Conservation (phyloP, 2,113 vertebrate genomes). For the Daphoenositta chrysoptera region DNA sequence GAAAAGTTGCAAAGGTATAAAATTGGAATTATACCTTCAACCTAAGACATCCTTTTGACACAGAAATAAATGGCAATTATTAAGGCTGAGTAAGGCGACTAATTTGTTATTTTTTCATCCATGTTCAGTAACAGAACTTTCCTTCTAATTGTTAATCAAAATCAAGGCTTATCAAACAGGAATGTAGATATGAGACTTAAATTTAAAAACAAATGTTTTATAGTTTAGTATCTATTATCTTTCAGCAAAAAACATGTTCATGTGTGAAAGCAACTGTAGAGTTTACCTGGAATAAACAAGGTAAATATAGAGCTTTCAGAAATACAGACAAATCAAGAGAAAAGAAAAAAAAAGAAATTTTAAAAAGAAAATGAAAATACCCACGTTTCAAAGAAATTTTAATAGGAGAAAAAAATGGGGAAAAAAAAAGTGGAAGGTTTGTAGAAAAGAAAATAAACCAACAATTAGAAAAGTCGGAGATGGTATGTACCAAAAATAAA, state of each 20-base stretch:
- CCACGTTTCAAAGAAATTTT: not conserved
- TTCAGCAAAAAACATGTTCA: not conserved
- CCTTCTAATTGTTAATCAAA: not conserved
- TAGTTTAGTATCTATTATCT: not conserved
- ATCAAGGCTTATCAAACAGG: not conserved
- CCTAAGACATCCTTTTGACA: not conserved
- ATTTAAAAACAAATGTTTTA: not conserved
- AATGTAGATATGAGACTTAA: not conserved
- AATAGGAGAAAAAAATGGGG: not conserved
- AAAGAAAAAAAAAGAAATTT: not conserved
- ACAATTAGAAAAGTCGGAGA: not conserved
- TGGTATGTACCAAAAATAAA: not conserved
- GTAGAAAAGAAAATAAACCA: not conserved
- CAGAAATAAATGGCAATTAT: not conserved
- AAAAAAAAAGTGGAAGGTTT: not conserved
- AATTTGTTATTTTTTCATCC: not conserved
- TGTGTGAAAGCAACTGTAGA: not conserved
- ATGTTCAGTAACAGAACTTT: not conserved
- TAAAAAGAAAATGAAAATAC: not conserved
- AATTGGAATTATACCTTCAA: not conserved
- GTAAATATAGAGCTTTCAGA: not conserved
- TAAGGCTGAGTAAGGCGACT: not conserved
- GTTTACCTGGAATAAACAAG: not conserved
- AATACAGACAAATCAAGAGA: not conserved
- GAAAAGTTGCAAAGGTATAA: not conserved